Base-by-base conservation (phyloP, 2,113 vertebrate genomes). In the Turnix velox region DNA sequence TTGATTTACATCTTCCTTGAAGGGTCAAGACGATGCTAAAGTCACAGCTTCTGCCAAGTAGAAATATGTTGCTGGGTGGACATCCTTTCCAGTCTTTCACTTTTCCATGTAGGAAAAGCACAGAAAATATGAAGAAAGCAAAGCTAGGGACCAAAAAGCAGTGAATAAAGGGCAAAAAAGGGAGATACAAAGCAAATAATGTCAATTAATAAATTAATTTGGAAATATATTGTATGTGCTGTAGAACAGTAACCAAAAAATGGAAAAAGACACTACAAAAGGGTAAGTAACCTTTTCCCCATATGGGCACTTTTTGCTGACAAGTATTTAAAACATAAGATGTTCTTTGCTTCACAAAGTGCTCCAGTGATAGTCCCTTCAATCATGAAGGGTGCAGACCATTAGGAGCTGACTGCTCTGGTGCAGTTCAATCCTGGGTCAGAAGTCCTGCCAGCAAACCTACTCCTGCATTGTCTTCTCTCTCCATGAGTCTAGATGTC, bases 1-100 rank as follows among this genome's bases (percentile, higher is more conserved):
- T 80, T 88, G 87, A 81, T 93, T 88, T 84, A 78, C 52, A 71
- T 22, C 49, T 69, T 78, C 27, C 65, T 54, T 51, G 74, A 72
- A 71, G 84, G 84, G 73, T 92, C 77, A 87, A 59, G 71, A 27
- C 65, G 49, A 83, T 76, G 87, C 72, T 90, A 78, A 93, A 92
- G 43, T 19, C 86, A 46, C 31, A 49, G 42, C n/a, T 87, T 93
- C 81, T 91, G 77, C 46, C 74, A 58, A 63, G n/a, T 7, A 68
- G 58, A 90, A 78, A 84, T 71, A 57, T 4, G 62, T 43, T 27
- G 12, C 39, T 39, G 46, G 4, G 10, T 46, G 30, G 46, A 77
- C 57, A 81, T 23, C 33, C 65, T 77, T 76, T 63, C 76, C 35
- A 54, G 7, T 25, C 35, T 74, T 67, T 73, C 31, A 52, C 27